Conservation (phyloP, 2,113 vertebrate species). For the Malurus alboscapulatus region DNA sequence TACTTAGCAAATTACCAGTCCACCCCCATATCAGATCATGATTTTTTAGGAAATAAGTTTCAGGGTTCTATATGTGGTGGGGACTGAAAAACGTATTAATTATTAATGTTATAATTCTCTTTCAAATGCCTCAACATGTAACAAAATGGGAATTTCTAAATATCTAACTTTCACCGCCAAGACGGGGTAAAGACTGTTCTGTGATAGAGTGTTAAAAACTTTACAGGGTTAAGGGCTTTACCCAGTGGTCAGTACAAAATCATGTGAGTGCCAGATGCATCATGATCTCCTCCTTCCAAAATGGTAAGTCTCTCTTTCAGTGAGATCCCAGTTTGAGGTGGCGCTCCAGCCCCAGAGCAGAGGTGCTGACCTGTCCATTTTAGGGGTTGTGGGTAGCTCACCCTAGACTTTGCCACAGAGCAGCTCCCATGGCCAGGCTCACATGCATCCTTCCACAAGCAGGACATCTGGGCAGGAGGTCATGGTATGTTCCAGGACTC, state of each 20-base stretch:
- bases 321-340: background rate
- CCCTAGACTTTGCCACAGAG: background rate
- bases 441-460: background rate
- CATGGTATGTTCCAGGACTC: fast-evolving
- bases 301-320: background rate
- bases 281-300: background rate
- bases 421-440: background rate
- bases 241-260: background rate
- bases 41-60: background rate
- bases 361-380: fast-evolving
- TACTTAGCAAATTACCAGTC: background rate
- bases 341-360: fast-evolving
- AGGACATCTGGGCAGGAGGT: fast-evolving
- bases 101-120: background rate
- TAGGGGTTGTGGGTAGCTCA: background rate
- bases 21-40: background rate
- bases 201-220: fast-evolving
- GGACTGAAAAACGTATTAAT: background rate
- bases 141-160: background rate
- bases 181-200: background rate
- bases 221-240: background rate
- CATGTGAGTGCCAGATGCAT: no score
- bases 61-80: background rate
- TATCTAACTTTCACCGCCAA: background rate
- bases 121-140: background rate